Evolutionary conservation across 2,797 vertebrate species (phyloP).

Genomic region (Mormyrops boulengeri): DNA sequence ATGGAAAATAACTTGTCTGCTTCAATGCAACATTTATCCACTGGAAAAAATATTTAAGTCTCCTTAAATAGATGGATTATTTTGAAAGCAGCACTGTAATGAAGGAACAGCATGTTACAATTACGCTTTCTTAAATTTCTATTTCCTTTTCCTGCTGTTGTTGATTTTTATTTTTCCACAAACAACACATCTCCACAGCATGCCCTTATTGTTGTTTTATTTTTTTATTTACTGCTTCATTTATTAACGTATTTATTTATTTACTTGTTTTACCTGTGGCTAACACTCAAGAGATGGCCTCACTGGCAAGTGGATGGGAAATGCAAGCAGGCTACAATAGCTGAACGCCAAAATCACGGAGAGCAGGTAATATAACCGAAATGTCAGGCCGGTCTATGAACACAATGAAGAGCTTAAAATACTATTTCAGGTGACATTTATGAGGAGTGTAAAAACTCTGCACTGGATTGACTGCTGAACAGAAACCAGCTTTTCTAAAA

Average conservation of each 20-base stretch:
- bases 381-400: constrained; percentile 15
- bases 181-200: background rate
- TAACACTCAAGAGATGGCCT: background rate
- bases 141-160: background rate
- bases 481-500: background rate
- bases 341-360: background rate
- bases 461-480: background rate
- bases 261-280: background rate
- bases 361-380: constrained; percentile 12
- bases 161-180: background rate
- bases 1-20: constrained; percentile 18
- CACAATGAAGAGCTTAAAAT: constrained; percentile 22
- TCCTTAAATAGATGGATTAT: background rate
- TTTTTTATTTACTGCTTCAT: background rate
- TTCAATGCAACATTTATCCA: background rate
- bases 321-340: constrained; percentile 7
- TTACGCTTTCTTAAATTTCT: background rate
- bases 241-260: background rate
- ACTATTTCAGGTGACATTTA: constrained; percentile 22
- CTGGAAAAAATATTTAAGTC: background rate
- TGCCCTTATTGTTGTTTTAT: background rate
- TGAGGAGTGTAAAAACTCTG: constrained; percentile 13
- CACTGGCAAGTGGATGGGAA: background rate
- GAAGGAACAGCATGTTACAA: background rate
- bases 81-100: background rate